Percentiles rank a stretch among this genome's conserved stretches.
Conservation (phyloP, 2,113 vertebrate species). For the Diadophis punctatus region DNA sequence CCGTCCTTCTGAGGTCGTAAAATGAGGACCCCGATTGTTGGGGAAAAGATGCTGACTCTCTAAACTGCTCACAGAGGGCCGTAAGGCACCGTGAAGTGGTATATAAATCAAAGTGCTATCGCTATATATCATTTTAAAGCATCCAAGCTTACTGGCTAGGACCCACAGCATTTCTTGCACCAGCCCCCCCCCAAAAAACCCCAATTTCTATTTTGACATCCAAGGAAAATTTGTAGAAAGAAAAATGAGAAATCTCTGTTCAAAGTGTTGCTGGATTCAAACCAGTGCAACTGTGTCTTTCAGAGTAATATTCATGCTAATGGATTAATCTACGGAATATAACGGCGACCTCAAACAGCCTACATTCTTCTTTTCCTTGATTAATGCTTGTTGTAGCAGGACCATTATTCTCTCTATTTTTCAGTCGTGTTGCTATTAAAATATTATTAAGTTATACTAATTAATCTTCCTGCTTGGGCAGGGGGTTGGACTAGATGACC, state of each 20-base stretch:
- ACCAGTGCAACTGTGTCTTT: not conserved
- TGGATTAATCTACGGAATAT: not conserved
- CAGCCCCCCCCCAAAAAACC: too few relatives aligned
- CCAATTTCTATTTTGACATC: not conserved
- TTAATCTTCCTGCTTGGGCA: too few relatives aligned
- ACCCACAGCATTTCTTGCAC: not conserved
- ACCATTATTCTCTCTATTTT: not conserved
- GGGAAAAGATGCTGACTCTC: too few relatives aligned
- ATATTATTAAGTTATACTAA: not conserved
- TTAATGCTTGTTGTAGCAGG: not conserved
- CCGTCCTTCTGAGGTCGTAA: not conserved
- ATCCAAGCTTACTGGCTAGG: not conserved
- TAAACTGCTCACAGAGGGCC: too few relatives aligned
- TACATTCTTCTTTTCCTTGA: accelerated
- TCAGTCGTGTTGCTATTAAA: not conserved
- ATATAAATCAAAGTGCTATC: not conserved
- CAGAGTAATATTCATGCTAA: not conserved
- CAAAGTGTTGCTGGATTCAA: not conserved
- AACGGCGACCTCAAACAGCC: accelerated
- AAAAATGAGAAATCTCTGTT: not conserved
- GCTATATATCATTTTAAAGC: not conserved
- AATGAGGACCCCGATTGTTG: not conserved
- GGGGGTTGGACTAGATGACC: too few relatives aligned
- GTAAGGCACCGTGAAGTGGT: too few relatives aligned
- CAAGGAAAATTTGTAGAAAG: not conserved